Evolutionary conservation across 2,113 vertebrate species (phyloP), one percentile per base, ranked within the genome.

Genomic region (Oriolus oriolus): DNA sequence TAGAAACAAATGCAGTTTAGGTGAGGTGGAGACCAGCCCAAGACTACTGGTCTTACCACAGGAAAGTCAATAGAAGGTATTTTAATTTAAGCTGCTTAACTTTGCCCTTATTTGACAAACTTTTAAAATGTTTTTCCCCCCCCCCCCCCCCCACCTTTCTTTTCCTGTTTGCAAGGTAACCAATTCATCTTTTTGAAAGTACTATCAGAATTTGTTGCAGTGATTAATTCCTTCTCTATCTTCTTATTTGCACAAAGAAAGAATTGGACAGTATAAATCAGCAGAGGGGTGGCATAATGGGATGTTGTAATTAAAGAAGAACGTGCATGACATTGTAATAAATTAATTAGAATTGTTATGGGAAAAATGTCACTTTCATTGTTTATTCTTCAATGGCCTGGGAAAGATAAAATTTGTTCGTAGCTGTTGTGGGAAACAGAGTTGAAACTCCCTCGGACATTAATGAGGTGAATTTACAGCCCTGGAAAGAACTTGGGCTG

Each of bases 251-350:
- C 56, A 53, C 13, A 28, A 79, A 61, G 45, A 54, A 65, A 74
- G 11, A 66, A 82, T 13, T 49, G 45, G 59, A n/a, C 30, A 49
- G 70, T 90, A 56, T 80, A 63, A 45, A 37, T 53, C 50, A 37
- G 13, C 75, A 47, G 18, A 75, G 44, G 28, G 42, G 63, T 95
- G 82, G 79, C 71, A 82, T 50, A 33, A 11, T 19, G 47, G 24
- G 37, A 31, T 93, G 84, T 92, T 54, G 39, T 86, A 79, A 95
- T 96, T 89, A 87, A 89, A 95, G 66, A 91, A 54, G 71, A 95
- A 95, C 81, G 41, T 33, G 59, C 27, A 20, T 53, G 42, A 56
- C 47, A 56, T 20, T 69, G 12, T 74, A 76, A 92, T 35, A 45
- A 54, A 56, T 79, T 63, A 56, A n/a, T 75, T 79, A 69, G 71